Conservation (phyloP, 1,140 invertebrate species). For the Chironomus tepperi region DNA sequence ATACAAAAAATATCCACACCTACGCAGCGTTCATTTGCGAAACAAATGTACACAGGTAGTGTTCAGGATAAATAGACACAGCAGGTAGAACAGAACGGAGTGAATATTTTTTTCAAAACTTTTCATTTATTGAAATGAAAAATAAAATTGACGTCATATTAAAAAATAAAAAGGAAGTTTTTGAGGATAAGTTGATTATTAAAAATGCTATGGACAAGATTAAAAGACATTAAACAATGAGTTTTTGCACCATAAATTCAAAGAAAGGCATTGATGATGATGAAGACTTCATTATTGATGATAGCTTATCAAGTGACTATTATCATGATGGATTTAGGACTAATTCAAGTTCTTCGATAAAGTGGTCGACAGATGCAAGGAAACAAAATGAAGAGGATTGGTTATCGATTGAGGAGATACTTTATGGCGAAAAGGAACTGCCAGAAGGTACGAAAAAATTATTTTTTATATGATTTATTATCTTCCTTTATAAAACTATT, state of each 20-base stretch:
- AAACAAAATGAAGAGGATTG: conserved; percentile 38
- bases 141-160: too few relatives aligned
- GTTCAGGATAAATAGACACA: too few relatives aligned
- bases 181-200: not conserved
- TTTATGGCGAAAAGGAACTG: conserved; percentile 33
- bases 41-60: too few relatives aligned
- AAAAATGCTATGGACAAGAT: not conserved
- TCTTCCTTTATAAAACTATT: not conserved
- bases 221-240: conserved; percentile 24
- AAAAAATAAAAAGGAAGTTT: not conserved
- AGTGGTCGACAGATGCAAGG: conserved; percentile 39
- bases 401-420: conserved; percentile 36
- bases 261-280: not conserved
- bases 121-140: too few relatives aligned
- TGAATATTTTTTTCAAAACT: too few relatives aligned
- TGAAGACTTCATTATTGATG: conserved; percentile 7
- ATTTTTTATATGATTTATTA: not conserved
- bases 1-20: too few relatives aligned
- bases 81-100: too few relatives aligned
- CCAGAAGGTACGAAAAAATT: conserved; percentile 25
- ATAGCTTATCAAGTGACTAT: conserved; percentile 12
- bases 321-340: not conserved
- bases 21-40: too few relatives aligned
- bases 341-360: conserved; percentile 30
- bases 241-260: not conserved